Evolutionary conservation across 1,140 invertebrate species (phyloP).

Genomic region (Scaptomyza graminum): DNA sequence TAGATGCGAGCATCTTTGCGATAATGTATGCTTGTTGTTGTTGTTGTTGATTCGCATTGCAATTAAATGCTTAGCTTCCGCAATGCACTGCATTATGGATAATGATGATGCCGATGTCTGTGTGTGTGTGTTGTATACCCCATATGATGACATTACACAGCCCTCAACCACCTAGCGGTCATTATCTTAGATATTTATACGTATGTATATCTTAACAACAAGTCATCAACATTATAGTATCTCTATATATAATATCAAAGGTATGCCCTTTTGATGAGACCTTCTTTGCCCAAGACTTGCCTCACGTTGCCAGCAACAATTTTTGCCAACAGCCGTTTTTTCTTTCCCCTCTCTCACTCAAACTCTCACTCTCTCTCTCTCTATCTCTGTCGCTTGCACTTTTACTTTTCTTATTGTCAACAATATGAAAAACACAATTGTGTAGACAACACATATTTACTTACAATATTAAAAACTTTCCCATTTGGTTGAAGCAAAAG

Average conservation of each 20-base stretch:
- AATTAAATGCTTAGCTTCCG: slow-evolving; percentile 61
- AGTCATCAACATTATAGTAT: slow-evolving; percentile 19
- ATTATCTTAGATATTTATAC: slow-evolving; percentile 19
- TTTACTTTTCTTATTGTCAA: slow-evolving; percentile 75
- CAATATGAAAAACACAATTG: slow-evolving; percentile 55
- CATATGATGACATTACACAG: slow-evolving; percentile 1
- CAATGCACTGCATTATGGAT: slow-evolving; percentile 47
- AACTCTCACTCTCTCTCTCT: slow-evolving; percentile 4
- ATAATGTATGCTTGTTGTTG: too few relatives aligned
- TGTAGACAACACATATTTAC: slow-evolving; percentile 13
- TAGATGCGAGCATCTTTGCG: slow-evolving; percentile 36
- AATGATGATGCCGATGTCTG: background rate
- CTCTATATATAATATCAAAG: too few relatives aligned
- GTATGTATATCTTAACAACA: background rate
- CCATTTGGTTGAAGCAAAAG: slow-evolving; percentile 42
- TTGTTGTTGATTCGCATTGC: slow-evolving; percentile 43
- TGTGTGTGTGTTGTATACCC: background rate
- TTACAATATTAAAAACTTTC: slow-evolving; percentile 56
- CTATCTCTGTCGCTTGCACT: slow-evolving; percentile 40
- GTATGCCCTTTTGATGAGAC: slow-evolving; percentile 15
- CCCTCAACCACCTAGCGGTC: slow-evolving; percentile 7
- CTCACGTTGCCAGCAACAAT: slow-evolving; percentile 25
- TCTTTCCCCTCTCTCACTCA: background rate
- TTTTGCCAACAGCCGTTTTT: background rate
- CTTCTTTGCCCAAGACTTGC: background rate